Evolutionary conservation across 2,113 vertebrate genomes (phyloP).

Genomic region (Poeciliopsis prolifica): DNA sequence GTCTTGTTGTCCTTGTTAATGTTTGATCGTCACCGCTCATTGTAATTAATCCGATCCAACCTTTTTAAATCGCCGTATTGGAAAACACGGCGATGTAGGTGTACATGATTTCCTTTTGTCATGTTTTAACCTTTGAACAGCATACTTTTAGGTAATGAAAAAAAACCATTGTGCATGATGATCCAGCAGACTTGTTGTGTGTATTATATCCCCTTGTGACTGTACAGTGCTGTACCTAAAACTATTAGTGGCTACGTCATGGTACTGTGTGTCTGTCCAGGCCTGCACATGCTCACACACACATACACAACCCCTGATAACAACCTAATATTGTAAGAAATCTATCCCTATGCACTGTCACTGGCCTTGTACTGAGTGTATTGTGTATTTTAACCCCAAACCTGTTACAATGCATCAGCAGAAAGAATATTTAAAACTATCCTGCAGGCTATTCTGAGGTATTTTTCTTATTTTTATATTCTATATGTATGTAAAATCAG

Average conservation of each 20-base stretch:
- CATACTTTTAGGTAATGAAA: conserved; percentile 42
- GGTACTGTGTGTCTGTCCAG: conserved; percentile 67
- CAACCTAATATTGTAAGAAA: conserved; percentile 42
- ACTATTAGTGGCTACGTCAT: conserved; percentile 63
- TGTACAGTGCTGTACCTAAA: conserved; percentile 67
- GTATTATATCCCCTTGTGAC: conserved; percentile 65
- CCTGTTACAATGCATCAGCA: conserved; percentile 45
- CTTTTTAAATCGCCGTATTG: conserved; percentile 58
- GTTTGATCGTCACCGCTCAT: conserved; percentile 14
- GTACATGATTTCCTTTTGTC: conserved; percentile 43
- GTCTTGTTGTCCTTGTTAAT: conserved; percentile 34
- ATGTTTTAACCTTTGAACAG: conserved; percentile 53
- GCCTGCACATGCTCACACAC: conserved; percentile 48
- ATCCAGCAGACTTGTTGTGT: conserved; percentile 71
- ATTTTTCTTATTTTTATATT: conserved; percentile 16
- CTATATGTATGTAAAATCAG: conserved; percentile 11
- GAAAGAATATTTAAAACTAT: conserved; percentile 29
- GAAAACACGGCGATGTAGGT: conserved; percentile 24
- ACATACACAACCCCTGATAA: conserved; percentile 37
- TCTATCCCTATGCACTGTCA: conserved; percentile 60
- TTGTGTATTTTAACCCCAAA: conserved; percentile 48
- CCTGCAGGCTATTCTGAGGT: conserved; percentile 17
- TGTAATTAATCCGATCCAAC: conserved; percentile 44
- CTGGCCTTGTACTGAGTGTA: conserved; percentile 55
- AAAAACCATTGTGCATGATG: conserved; percentile 65